Evolutionary conservation across 2,113 vertebrate species (phyloP), one percentile per base, ranked within the genome.

Genomic region (Poeciliopsis occidentalis): DNA sequence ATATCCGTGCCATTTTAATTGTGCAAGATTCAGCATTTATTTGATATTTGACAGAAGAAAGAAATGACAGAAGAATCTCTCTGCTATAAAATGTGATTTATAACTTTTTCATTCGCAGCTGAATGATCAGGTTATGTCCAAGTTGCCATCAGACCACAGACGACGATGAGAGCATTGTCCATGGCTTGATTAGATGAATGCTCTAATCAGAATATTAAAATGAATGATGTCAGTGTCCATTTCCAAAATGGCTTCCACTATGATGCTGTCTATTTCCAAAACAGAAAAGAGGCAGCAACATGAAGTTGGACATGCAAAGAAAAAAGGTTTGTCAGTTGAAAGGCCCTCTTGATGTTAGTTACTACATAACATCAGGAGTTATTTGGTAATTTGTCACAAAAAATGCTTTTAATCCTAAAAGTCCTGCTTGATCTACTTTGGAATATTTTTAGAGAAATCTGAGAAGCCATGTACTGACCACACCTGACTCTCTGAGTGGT

Each of bases 391-490:
- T 17, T 47, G 4, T 47, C 44, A 24, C 5, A n/a, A 24, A 54
- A 57, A 57, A 54, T 12, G 37, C 13, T 44, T 47, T 62, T 30
- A 17, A 30, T 62, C 15, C 13, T 17, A 30, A 27, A 22, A 29
- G 29, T 17, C 15, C 7, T 4, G 17, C n/a, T 11, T 37, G 34
- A 37, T 37, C n/a, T 76, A 64, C 51, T 64, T 32, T 26, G 34
- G 8, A 44, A 34, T 30, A 19, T 5, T 64, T 30, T 44, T 64
- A 47, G 54, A 67, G 39, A 73, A 51, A 60, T 73, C n/a, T 31
- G 37, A 78, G 30, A 74, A 72, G 75, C 66, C 37, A 71, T 63
- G 60, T n/a, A 79, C 74, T 70, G 83, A 72, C 68, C 77, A 44
- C 71, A 32, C 79, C 51, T n/a, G 60, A 83, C 80, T 67, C 67